Conservation (phyloP, 1,140 invertebrate species). For the Cheumatopsyche charites region DNA sequence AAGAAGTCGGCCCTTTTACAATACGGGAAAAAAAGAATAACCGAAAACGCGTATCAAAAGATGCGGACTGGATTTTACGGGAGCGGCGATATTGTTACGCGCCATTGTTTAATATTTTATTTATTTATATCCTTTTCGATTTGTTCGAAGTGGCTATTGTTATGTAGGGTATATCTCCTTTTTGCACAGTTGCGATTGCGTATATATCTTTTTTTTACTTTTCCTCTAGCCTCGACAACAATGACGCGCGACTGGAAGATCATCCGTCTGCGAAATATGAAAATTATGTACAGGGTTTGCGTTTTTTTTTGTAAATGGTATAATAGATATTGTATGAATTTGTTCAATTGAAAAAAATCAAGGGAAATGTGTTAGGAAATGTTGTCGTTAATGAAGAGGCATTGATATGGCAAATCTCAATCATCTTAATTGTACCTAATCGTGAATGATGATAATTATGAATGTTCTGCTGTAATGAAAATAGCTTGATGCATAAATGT, state of each 20-base stretch:
- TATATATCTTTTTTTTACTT: too few relatives aligned
- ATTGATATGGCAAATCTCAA: too few relatives aligned
- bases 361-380: too few relatives aligned
- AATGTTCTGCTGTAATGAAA: too few relatives aligned
- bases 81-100: conserved; percentile 15
- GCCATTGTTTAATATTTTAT: conserved; percentile 35
- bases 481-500: too few relatives aligned
- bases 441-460: too few relatives aligned
- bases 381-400: too few relatives aligned
- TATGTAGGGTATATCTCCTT: not conserved
- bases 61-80: conserved; percentile 12
- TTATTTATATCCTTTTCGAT: conserved; percentile 19
- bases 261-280: conserved; percentile 40
- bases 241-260: conserved; percentile 21
- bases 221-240: conserved; percentile 3
- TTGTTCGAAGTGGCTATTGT: conserved; percentile 32
- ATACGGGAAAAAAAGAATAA: conserved; percentile 20
- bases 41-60: conserved; percentile 19
- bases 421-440: too few relatives aligned
- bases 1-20: not conserved
- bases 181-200: conserved; percentile 16
- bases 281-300: conserved; percentile 18
- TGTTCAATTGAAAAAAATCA: too few relatives aligned
- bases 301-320: too few relatives aligned
- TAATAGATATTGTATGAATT: too few relatives aligned